phyloP scores from a whole-genome alignment of 2,888 invertebrate species.

The Euplexia lucipara region DNA sequence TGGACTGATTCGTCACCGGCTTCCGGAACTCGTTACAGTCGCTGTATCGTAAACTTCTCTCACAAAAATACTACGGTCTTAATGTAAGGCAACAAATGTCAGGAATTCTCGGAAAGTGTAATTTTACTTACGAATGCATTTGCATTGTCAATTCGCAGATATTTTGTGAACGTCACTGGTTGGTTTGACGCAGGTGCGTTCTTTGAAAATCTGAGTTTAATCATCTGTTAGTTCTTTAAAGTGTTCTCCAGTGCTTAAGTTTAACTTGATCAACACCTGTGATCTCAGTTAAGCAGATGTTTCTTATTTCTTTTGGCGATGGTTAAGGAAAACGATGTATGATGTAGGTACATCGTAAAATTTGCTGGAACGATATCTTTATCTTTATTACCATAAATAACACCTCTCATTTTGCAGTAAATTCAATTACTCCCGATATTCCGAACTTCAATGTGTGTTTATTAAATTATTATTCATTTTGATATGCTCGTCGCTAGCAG shows the following conservation, averaged over 20 bases:
- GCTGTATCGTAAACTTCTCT: slow-evolving; percentile 46
- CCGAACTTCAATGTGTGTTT: not conserved
- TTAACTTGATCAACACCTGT: not conserved
- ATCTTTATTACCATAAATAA: not conserved
- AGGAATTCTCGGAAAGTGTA: slow-evolving; percentile 44
- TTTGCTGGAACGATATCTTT: not conserved
- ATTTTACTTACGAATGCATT: slow-evolving; percentile 56
- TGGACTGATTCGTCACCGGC: slow-evolving; percentile 37
- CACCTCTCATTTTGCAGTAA: not conserved
- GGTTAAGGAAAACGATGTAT: not conserved
- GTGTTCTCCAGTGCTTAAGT: not conserved
- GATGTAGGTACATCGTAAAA: too few relatives aligned
- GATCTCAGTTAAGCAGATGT: not conserved
- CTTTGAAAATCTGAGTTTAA: slow-evolving; percentile 18
- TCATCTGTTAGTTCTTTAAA: slow-evolving; percentile 11
- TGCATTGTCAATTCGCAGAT: slow-evolving; percentile 58
- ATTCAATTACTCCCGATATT: not conserved
- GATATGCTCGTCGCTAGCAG: not conserved
- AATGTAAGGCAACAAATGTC: slow-evolving; percentile 44
- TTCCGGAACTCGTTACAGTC: slow-evolving; percentile 35
- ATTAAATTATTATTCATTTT: slow-evolving; percentile 11
- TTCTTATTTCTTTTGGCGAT: not conserved
- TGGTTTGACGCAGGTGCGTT: slow-evolving; percentile 36
- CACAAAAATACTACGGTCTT: slow-evolving; percentile 30
- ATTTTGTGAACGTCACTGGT: slow-evolving; percentile 51